phyloP scores from a whole-genome alignment of 2,888 invertebrate genomes.

The Uropetala carovei region DNA sequence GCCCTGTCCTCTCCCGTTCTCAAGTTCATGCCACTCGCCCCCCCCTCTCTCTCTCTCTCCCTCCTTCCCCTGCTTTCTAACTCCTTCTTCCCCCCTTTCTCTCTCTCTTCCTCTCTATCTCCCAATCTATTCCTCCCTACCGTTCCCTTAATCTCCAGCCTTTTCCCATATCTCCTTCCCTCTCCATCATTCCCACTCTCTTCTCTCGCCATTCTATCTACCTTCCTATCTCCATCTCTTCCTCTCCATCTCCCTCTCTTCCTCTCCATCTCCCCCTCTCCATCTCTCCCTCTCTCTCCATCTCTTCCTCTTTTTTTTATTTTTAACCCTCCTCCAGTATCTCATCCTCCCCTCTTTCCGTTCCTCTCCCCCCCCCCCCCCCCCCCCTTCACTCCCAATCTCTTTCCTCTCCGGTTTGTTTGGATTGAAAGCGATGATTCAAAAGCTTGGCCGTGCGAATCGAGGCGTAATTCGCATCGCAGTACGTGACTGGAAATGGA shows the following conservation, averaged over 20 bases:
- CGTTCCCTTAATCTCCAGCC: not conserved
- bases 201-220: not conserved
- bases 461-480: not conserved
- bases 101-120: not conserved
- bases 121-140: not conserved
- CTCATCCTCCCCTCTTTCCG: no score
- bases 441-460: not conserved
- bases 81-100: no score
- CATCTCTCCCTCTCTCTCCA: not conserved
- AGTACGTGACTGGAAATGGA: not conserved
- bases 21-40: no score
- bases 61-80: no score
- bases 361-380: not conserved
- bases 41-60: no score
- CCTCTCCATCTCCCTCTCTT: no score
- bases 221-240: not conserved
- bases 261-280: not conserved
- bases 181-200: not conserved
- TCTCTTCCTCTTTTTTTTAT: no score
- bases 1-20: no score
- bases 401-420: not conserved
- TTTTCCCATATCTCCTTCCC: not conserved
- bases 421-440: not conserved
- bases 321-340: no score
- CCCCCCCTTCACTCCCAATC: no score